Evolutionary conservation across 1,140 invertebrate genomes (phyloP), one percentile per base, ranked within the genome.

Genomic region (Venturia canescens): DNA sequence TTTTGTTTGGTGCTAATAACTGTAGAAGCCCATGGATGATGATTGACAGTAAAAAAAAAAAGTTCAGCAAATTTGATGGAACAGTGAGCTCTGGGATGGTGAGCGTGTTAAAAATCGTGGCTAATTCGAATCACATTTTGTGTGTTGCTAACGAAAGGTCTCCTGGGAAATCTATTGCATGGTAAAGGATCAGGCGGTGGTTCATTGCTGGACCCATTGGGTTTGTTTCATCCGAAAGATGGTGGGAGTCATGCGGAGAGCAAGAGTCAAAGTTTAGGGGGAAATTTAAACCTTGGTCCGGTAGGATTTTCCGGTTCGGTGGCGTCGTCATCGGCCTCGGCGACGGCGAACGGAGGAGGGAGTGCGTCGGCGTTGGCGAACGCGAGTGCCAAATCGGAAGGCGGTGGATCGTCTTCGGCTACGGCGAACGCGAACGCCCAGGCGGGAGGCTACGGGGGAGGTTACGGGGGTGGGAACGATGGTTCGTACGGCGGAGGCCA

Each of bases 151-250:
- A 21, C 23, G 15, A 79, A 78, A 82, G 79, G 80, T 77, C 69
- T 82, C 4, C 48, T 84, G 3, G 79, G 81, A 48, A 71, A 80
- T 50, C 44, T 86, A 0, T 16, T 71, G 16, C 29, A 67, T 11
- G 48, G 80, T 31, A 57, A 80, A 15, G 23, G 29, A 26, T 48
- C 78, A 15, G 23, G 29, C n/a, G 63, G 79, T 6, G 66, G 66
- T 7, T 27, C 74, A 38, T n/a, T 86, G 13, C 53, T 89, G 78
- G 87, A 90, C 16, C 88, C 88, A 0, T 72, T 89, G 1, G 86
- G 87, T 13, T 21, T 90, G 0, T 86, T 90, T 9, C 69, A 80
- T 9, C 72, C 82, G 0, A 79, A 78, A 18, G 80, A 80, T 21
- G 15, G 26, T 3, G 57, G 78, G 1, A 80, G 80, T 57, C 48